phyloP scores from a whole-genome alignment of 1,140 invertebrate genomes.

The Apis cerana region DNA sequence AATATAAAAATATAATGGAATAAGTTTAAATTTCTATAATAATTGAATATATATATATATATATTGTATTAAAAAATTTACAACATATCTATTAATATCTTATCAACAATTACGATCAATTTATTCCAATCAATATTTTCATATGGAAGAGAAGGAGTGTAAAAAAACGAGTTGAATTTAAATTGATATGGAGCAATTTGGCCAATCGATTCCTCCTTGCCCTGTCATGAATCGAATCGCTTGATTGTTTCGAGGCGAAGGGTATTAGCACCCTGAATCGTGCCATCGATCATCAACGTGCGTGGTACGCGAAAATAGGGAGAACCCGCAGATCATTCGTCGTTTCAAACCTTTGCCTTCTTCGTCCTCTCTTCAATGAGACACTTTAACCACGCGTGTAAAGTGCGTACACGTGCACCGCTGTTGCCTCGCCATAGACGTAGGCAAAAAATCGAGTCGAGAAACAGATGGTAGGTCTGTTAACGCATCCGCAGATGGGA shows the following conservation, averaged over 20 bases:
- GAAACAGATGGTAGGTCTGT: background rate
- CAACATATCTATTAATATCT: background rate
- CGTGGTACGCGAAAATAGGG: conserved; percentile 54
- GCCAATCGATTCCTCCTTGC: background rate
- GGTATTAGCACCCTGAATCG: conserved; percentile 33
- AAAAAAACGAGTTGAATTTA: background rate
- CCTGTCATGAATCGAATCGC: conserved; percentile 4
- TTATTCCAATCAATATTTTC: background rate
- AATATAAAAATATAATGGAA: too few species aligned
- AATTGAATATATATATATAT: too few species aligned
- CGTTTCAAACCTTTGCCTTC: conserved; percentile 42
- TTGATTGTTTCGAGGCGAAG: conserved; percentile 27
- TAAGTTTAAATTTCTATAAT: too few species aligned
- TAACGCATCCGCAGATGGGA: background rate
- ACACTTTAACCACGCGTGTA: conserved; percentile 32
- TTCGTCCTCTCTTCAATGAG: conserved; percentile 1
- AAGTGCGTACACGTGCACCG: conserved; percentile 41
- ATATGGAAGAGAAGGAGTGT: background rate
- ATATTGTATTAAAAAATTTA: too few species aligned
- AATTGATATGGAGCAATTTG: background rate
- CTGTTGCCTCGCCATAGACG: background rate
- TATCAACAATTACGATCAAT: background rate
- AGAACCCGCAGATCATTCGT: conserved; percentile 37
- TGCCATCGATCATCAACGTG: conserved; percentile 56
- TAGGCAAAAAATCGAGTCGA: background rate